Evolutionary conservation across 2,888 invertebrate species (phyloP).

Genomic region (Brenthis daphne): DNA sequence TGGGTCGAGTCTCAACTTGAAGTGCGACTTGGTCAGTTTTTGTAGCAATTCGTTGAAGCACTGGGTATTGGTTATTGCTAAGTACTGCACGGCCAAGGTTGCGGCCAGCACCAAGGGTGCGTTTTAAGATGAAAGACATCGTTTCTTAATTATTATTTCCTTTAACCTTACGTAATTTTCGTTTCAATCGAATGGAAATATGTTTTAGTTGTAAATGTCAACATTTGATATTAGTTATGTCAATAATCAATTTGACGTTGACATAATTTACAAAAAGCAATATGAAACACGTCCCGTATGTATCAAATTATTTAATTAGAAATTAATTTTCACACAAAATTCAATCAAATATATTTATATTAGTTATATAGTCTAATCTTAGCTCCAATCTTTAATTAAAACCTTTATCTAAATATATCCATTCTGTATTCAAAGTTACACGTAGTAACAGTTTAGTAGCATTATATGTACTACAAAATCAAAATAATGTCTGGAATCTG

Average conservation of each 20-base stretch:
- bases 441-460: too few species aligned
- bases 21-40: constrained; percentile 62
- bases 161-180: constrained; percentile 69
- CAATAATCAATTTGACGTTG: constrained; percentile 12
- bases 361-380: too few species aligned
- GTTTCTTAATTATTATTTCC: constrained; percentile 39
- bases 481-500: too few species aligned
- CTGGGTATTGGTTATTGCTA: constrained; percentile 52
- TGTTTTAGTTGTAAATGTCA: constrained; percentile 15
- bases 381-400: too few species aligned
- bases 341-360: too few species aligned
- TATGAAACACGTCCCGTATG: too few species aligned
- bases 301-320: too few species aligned
- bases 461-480: too few species aligned
- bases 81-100: constrained; percentile 57
- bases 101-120: constrained; percentile 58
- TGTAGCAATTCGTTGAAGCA: constrained; percentile 56
- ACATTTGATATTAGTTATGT: neutral
- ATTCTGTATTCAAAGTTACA: too few species aligned
- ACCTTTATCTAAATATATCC: too few species aligned
- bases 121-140: constrained; percentile 71
- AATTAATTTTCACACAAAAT: too few species aligned
- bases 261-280: neutral
- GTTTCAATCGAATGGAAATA: constrained; percentile 22
- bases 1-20: constrained; percentile 68